Conservation (phyloP, 53 echinoderm and acorn worm genomes). For the Mesocentrotus franciscanus region DNA sequence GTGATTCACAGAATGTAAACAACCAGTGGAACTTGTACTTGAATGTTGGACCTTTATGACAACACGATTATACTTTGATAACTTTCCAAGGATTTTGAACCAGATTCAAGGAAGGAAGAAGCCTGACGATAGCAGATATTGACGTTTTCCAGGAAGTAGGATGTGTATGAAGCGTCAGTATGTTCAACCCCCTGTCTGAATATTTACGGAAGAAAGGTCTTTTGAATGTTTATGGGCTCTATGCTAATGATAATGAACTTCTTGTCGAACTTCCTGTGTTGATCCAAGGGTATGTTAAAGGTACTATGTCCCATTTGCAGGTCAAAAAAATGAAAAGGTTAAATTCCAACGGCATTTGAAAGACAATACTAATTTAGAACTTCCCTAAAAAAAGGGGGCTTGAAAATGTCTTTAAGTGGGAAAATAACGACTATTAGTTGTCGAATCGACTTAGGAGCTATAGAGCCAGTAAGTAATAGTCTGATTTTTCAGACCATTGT, state of each 20-base stretch:
- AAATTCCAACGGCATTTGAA: too few species aligned
- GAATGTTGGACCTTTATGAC: background rate
- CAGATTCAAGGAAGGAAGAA: conserved; percentile 2
- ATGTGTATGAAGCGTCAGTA: background rate
- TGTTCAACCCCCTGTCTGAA: background rate
- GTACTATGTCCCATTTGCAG: too few species aligned
- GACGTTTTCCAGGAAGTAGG: conserved; percentile 11
- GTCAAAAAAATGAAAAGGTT: too few species aligned
- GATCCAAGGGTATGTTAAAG: too few species aligned
- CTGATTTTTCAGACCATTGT: too few species aligned
- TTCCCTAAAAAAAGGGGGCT: too few species aligned
- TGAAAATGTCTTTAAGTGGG: too few species aligned
- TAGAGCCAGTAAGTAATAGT: too few species aligned
- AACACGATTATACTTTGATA: background rate
- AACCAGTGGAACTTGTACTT: background rate
- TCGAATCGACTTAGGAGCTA: too few species aligned
- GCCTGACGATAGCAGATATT: background rate
- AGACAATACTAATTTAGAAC: too few species aligned
- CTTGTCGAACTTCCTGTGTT: background rate
- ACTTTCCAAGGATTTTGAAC: background rate
- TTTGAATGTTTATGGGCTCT: background rate
- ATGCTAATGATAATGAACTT: background rate
- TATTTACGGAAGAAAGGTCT: background rate
- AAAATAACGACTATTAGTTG: too few species aligned
- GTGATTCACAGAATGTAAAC: background rate